Evolutionary conservation across 1,140 invertebrate genomes (phyloP).

Genomic region (Cyrtorhinus lividipennis): DNA sequence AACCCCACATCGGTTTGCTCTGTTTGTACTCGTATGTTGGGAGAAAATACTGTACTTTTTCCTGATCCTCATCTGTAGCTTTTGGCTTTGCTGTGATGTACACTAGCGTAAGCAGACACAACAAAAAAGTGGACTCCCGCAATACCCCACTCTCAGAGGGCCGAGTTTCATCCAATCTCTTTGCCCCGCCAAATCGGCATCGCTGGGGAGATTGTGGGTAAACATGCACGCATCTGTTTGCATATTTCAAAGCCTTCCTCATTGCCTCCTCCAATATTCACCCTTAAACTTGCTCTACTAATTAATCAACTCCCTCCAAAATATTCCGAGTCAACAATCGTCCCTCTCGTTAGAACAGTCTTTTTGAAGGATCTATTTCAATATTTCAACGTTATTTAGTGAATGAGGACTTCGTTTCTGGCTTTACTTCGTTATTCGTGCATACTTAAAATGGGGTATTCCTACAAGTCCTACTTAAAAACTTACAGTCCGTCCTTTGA

Average conservation of each 20-base stretch:
- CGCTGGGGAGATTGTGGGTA: constrained; percentile 4
- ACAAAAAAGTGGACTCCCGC: too few relatives aligned
- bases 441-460: too few relatives aligned
- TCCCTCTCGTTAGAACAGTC: neutral
- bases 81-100: too few relatives aligned
- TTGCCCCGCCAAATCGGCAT: neutral
- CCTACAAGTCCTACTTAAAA: too few relatives aligned
- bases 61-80: too few relatives aligned
- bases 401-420: too few relatives aligned
- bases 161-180: constrained; percentile 2
- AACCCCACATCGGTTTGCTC: too few relatives aligned
- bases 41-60: too few relatives aligned
- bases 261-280: neutral
- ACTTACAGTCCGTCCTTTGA: too few relatives aligned
- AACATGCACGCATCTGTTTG: constrained; percentile 9
- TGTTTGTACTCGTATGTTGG: too few relatives aligned
- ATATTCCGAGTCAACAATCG: constrained; percentile 6
- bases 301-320: constrained; percentile 3
- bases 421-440: too few relatives aligned
- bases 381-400: neutral
- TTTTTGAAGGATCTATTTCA: neutral
- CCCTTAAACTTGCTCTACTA: constrained; percentile 3
- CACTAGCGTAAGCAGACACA: too few relatives aligned
- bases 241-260: neutral
- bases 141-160: neutral